A percentile compares a stretch with the other conserved stretches of the same genome.
phyloP scores from a whole-genome alignment of 2,113 vertebrate genomes.

The Notothenia coriiceps region DNA sequence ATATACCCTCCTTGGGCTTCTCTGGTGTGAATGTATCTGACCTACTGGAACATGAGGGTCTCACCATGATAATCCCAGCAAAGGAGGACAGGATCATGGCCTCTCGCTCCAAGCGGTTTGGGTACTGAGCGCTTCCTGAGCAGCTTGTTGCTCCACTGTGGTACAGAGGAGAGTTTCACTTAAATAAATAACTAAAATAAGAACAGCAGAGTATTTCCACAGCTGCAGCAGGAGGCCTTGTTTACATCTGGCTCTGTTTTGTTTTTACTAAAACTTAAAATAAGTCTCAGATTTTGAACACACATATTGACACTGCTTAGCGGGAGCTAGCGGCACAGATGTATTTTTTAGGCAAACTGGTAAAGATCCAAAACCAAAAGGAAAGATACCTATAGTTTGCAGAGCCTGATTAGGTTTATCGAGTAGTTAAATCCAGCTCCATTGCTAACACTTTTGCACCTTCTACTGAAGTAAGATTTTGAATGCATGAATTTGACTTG shows the following conservation, averaged over 20 bases:
- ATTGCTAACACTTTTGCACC: not conserved
- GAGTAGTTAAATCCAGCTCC: too few relatives aligned
- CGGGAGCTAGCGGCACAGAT: too few relatives aligned
- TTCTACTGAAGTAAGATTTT: not conserved
- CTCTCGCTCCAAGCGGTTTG: constrained; percentile 83
- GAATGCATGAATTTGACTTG: not conserved
- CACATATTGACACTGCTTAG: too few relatives aligned
- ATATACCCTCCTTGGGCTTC: too few relatives aligned
- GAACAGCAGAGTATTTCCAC: not conserved
- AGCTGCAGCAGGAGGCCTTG: not conserved
- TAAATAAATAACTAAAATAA: too few relatives aligned
- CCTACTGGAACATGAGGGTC: not conserved
- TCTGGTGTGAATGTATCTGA: too few relatives aligned
- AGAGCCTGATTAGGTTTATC: too few relatives aligned
- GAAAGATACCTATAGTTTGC: too few relatives aligned
- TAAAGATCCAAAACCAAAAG: too few relatives aligned
- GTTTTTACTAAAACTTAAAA: too few relatives aligned
- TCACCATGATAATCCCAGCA: constrained; percentile 89
- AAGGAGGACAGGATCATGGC: constrained; percentile 93
- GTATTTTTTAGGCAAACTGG: too few relatives aligned
- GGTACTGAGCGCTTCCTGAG: constrained; percentile 66
- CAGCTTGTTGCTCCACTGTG: constrained; percentile 45
- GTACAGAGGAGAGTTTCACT: not conserved
- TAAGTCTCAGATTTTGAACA: too few relatives aligned
- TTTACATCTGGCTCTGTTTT: not conserved